A percentile compares a stretch with the other conserved stretches of the same genome.
Evolutionary conservation across 2,888 invertebrate species (phyloP).

Genomic region (Polylopha cassiicola): DNA sequence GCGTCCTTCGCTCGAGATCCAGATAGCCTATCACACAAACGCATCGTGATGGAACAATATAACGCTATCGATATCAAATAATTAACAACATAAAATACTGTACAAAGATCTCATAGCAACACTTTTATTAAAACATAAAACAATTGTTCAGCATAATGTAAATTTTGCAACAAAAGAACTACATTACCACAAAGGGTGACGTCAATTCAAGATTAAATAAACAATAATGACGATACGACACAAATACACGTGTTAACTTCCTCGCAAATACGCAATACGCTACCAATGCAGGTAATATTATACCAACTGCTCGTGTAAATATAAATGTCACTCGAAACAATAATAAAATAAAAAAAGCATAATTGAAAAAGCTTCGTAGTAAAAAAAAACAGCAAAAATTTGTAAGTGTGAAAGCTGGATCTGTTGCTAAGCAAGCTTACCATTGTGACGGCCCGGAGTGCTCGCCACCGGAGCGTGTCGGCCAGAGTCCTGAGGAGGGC

Average conservation of each 20-base stretch:
- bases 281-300: conserved; percentile 4
- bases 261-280: conserved; percentile 8
- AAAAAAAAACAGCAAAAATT: conserved; percentile 1
- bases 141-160: conserved; percentile 3
- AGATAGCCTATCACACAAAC: conserved; percentile 32
- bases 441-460: conserved; percentile 55
- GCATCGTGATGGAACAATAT: conserved; percentile 39
- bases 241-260: background rate
- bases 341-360: conserved; percentile 1
- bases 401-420: conserved; percentile 25
- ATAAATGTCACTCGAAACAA: too few species aligned
- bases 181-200: conserved; percentile 19
- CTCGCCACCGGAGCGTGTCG: conserved; percentile 68
- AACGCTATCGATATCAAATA: conserved; percentile 21
- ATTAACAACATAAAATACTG: background rate
- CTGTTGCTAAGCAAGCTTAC: conserved; percentile 50
- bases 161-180: conserved; percentile 17
- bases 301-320: background rate
- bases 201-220: conserved; percentile 9
- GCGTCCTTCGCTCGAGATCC: conserved; percentile 6
- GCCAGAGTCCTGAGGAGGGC: conserved; percentile 66
- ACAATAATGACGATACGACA: conserved; percentile 16
- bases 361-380: background rate
- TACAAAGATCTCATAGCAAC: conserved; percentile 12
- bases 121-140: conserved; percentile 6